Evolutionary conservation across 2,888 invertebrate species (phyloP).

Genomic region (Melangyna quadrimaculata): DNA sequence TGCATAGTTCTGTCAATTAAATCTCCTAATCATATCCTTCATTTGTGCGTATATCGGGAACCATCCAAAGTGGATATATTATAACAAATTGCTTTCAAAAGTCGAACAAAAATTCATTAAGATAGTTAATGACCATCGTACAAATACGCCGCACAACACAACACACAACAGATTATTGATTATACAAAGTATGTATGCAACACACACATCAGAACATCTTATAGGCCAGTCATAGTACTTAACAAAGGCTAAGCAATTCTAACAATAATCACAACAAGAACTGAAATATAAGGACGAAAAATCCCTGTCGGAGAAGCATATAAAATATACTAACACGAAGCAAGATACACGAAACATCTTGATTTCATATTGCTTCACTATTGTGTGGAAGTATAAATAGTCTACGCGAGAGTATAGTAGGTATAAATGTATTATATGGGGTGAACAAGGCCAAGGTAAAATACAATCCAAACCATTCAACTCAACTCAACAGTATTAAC

Average conservation of each 20-base stretch:
- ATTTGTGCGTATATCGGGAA: not conserved
- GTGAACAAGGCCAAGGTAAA: slow-evolving; percentile 53
- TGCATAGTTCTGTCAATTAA: slow-evolving; percentile 34
- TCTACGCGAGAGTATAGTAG: too few species aligned
- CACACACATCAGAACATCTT: not conserved
- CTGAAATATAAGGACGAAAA: slow-evolving; percentile 22
- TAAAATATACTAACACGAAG: slow-evolving; percentile 17
- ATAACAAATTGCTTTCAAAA: slow-evolving; percentile 29
- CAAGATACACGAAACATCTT: slow-evolving; percentile 57
- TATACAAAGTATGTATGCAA: not conserved
- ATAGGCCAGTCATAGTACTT: not conserved
- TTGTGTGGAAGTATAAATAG: not conserved
- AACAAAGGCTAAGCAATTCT: slow-evolving; percentile 26
- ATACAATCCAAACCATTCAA: slow-evolving; percentile 49
- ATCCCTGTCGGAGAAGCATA: slow-evolving; percentile 36
- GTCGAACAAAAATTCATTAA: slow-evolving; percentile 22
- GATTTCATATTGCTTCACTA: slow-evolving; percentile 55
- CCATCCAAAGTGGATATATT: slow-evolving; percentile 29
- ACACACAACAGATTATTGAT: not conserved
- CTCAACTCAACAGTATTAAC: slow-evolving; percentile 62
- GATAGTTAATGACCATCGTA: slow-evolving; percentile 36
- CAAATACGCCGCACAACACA: not conserved
- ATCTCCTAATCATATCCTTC: slow-evolving; percentile 29
- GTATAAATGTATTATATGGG: not conserved
- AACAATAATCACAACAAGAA: not conserved